Base-by-base conservation (phyloP, 2,113 vertebrate genomes). In the Zosterops japonicus region DNA sequence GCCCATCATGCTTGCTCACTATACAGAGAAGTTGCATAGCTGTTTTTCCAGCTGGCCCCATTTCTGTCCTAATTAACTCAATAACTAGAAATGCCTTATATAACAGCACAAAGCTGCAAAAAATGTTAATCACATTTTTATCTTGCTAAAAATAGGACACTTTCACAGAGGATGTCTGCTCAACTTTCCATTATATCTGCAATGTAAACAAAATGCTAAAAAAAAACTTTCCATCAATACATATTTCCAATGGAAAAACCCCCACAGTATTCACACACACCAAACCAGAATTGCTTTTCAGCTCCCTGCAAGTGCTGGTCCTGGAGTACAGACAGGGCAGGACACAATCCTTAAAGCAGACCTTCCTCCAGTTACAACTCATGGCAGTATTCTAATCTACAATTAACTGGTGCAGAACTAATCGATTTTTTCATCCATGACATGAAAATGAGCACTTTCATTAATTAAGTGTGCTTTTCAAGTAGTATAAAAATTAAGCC, bases 21-120 rank as follows among this genome's bases (percentile, higher is more conserved):
- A 12, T 1, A 53, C 5, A 46, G 36, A 71, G 27, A 76, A 64
- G 28, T 4, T 68, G 53, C 82, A 87, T 6, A 65, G 56, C 53
- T 96, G 23, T 27, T 93, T 80, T 93, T 67, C 75, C 70, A 86
- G 79, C 57, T 83, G 63, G 85, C 70, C 92, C 49, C 65, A 72
- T 69, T 92, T 91, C 79, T 92, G 85, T 83, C 82, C 85, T 70
- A 85, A 85, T 93, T 96, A 91, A 78, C 57, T 93, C 60, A 84
- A 18, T 85, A 96, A 72, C 61, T 65, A 82, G 70, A 91, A 91
- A 87, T 57, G 49, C 35, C 53, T 91, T 90, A 69, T 8, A 3
- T 76, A 95, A 96, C 65, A 89, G 81, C 36, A 87, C 50, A 95
- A 89, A 91, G 74, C 81, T 56, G 87, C 53, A 72, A 33, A 69